phyloP scores from a whole-genome alignment of 2,113 vertebrate species.

The Elanus axillaris region DNA sequence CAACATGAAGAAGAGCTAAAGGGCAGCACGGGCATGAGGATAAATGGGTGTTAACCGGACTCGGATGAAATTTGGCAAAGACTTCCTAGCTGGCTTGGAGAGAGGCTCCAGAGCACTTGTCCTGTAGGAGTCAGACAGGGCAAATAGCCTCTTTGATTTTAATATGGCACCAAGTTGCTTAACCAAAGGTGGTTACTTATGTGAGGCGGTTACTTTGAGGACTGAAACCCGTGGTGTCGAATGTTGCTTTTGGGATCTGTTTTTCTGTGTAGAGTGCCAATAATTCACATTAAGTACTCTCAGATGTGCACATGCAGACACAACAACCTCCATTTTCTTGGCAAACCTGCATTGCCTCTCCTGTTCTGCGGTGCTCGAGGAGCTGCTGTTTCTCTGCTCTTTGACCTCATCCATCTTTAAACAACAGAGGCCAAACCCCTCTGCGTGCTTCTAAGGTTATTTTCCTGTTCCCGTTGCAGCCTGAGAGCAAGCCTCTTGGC shows the following conservation, averaged over 20 bases:
- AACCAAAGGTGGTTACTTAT: neutral
- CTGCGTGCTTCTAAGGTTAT: neutral
- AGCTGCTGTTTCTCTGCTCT: neutral
- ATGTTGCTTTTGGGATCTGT: neutral
- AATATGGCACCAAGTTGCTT: neutral
- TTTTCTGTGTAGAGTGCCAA: neutral
- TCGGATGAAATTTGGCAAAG: neutral
- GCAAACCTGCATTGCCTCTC: neutral
- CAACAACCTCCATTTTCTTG: neutral
- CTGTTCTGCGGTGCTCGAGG: neutral
- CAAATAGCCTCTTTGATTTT: neutral
- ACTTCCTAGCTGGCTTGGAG: neutral
- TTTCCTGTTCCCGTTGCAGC: neutral
- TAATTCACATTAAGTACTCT: neutral
- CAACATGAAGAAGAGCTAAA: neutral
- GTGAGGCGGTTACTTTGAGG: neutral
- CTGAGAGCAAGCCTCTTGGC: neutral
- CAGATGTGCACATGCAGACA: neutral
- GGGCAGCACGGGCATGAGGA: neutral
- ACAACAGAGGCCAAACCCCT: neutral
- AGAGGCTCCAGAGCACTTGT: neutral
- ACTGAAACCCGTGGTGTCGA: neutral
- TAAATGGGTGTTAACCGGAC: neutral
- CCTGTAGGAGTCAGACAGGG: neutral
- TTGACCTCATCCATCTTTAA: neutral